A percentile compares a stretch with the other conserved stretches of the same genome.
Evolutionary conservation across 2,888 invertebrate genomes (phyloP).

Genomic region (Limnephilus marmoratus): DNA sequence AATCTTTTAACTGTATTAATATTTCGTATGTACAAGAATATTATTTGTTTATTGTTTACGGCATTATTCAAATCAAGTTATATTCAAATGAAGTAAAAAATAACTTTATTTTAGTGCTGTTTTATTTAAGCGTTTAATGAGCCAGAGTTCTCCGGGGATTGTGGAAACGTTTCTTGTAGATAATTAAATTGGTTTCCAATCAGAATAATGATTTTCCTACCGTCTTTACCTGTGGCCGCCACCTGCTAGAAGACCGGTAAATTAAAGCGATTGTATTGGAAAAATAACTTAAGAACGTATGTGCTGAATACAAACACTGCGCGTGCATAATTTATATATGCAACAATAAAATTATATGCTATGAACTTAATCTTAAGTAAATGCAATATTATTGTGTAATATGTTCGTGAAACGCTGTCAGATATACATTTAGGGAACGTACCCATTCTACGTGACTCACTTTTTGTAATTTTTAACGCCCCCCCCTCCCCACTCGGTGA

Average conservation of each 20-base stretch:
- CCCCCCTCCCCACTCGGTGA: too few relatives aligned
- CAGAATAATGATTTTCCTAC: background rate
- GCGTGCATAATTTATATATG: background rate
- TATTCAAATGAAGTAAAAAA: background rate
- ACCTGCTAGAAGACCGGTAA: background rate
- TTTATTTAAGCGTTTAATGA: background rate
- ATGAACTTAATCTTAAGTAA: too few relatives aligned
- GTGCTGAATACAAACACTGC: background rate
- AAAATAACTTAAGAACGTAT: background rate
- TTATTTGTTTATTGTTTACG: too few relatives aligned
- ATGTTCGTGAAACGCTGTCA: too few relatives aligned
- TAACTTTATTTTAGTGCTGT: background rate
- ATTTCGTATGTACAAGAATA: too few relatives aligned
- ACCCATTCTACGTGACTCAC: too few relatives aligned
- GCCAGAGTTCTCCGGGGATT: background rate
- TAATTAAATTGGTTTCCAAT: slow-evolving; percentile 1
- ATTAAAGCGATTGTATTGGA: background rate
- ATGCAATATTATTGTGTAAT: too few relatives aligned
- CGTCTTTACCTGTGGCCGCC: background rate
- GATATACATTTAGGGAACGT: too few relatives aligned
- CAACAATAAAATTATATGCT: too few relatives aligned
- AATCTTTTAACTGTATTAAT: too few relatives aligned
- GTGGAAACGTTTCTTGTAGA: background rate
- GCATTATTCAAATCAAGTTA: background rate
- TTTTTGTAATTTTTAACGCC: too few relatives aligned